A percentile compares a stretch with the other conserved stretches of the same genome.
phyloP scores from a whole-genome alignment of 2,113 vertebrate species.

The Dasyprocta punctata region DNA sequence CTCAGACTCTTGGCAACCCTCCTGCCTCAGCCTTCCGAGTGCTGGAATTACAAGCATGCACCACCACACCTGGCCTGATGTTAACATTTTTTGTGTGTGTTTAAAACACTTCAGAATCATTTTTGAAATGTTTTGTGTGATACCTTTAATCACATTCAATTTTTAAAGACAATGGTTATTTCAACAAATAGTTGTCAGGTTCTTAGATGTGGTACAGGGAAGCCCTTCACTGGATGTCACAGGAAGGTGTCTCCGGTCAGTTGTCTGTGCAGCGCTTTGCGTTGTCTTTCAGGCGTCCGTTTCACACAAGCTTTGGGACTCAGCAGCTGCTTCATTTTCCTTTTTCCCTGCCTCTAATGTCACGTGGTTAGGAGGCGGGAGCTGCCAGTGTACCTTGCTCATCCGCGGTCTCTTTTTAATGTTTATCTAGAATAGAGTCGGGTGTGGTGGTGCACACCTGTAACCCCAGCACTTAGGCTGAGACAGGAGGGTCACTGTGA shows the following conservation, averaged over 20 bases:
- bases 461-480: not conserved
- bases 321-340: not conserved
- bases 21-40: not conserved
- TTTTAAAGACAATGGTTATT: conserved; percentile 35
- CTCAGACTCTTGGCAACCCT: not conserved
- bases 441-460: not conserved
- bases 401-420: not conserved
- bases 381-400: not conserved
- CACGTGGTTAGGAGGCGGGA: not conserved
- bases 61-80: not conserved
- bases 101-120: conserved; percentile 40
- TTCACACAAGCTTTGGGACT: not conserved
- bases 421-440: not conserved
- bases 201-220: conserved; percentile 12
- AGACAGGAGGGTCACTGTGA: not conserved
- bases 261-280: not conserved
- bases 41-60: not conserved
- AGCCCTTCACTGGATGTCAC: not conserved
- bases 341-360: not conserved
- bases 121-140: conserved; percentile 11
- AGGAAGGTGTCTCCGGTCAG: not conserved
- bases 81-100: not conserved
- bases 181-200: conserved; percentile 49
- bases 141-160: not conserved
- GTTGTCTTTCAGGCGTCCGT: not conserved